Evolutionary conservation across 2,888 invertebrate genomes (phyloP).

Genomic region (Drosophila neotestacea): DNA sequence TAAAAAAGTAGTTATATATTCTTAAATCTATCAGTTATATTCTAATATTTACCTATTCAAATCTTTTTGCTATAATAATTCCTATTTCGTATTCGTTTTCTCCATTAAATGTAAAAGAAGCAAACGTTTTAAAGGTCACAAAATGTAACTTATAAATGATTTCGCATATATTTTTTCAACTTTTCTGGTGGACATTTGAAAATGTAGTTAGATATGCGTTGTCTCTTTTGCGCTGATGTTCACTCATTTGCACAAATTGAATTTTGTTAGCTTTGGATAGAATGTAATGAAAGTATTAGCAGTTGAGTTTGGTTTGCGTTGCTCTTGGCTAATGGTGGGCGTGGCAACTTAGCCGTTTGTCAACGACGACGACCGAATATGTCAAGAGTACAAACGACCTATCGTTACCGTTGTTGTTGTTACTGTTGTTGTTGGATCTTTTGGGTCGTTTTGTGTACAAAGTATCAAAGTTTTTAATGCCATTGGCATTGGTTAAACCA

Average conservation of each 20-base stretch:
- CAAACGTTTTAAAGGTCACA: neutral
- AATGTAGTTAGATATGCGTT: neutral
- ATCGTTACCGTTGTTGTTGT: conserved; percentile 7
- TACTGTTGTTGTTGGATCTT: conserved; percentile 6
- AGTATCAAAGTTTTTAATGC: conserved; percentile 68
- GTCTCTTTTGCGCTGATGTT: neutral
- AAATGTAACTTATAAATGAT: conserved; percentile 7
- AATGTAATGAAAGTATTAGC: conserved; percentile 63
- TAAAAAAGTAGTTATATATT: no score
- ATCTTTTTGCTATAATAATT: no score
- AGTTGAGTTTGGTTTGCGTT: neutral
- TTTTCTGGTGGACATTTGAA: conserved; percentile 5
- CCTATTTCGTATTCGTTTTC: neutral
- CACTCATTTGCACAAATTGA: conserved; percentile 72
- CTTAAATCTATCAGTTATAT: no score
- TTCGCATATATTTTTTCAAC: neutral
- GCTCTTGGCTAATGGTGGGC: conserved; percentile 35
- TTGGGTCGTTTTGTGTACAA: conserved; percentile 25
- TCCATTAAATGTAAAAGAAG: no score
- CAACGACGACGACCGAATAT: conserved; percentile 49
- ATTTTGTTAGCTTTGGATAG: conserved; percentile 55
- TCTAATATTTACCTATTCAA: no score
- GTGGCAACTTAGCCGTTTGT: conserved; percentile 56
- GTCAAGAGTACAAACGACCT: conserved; percentile 25
- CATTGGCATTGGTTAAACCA: conserved; percentile 51